Conservation (phyloP, 1,140 invertebrate species). For the Drosophila triauraria region DNA sequence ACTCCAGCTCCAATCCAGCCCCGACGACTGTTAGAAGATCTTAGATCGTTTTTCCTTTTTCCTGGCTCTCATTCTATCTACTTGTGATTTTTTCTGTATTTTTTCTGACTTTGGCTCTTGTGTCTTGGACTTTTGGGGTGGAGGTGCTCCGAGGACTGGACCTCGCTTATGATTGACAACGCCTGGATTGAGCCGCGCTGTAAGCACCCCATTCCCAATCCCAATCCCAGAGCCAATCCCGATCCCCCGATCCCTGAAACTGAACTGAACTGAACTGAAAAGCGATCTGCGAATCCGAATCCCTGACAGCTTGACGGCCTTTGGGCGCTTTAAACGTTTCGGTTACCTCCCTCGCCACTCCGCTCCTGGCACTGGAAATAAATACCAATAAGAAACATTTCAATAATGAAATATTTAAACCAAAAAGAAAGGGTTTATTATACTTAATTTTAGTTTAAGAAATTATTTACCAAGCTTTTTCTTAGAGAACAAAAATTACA, state of each 20-base stretch:
- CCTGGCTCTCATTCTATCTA: neutral
- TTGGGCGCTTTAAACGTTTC: constrained; percentile 81
- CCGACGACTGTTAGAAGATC: constrained; percentile 61
- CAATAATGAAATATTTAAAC: neutral
- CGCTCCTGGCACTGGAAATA: constrained; percentile 4
- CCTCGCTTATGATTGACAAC: constrained; percentile 76
- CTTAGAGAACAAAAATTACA: too few species aligned
- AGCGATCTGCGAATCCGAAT: constrained; percentile 32
- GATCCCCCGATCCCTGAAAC: constrained; percentile 8
- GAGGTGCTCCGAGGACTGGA: constrained; percentile 14
- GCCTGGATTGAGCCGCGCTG: constrained; percentile 63
- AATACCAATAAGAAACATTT: neutral
- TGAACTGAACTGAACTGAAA: constrained; percentile 36
- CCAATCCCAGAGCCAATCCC: neutral
- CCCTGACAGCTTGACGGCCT: constrained; percentile 76
- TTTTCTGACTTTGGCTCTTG: neutral
- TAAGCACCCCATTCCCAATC: constrained; percentile 26
- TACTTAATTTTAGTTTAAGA: too few species aligned
- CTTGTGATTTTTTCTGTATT: neutral
- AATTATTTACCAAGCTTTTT: too few species aligned
- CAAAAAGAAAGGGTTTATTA: neutral
- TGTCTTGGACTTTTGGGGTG: neutral
- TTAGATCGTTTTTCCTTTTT: constrained; percentile 42
- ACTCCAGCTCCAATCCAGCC: constrained; percentile 35
- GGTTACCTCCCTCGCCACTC: constrained; percentile 42